Base-by-base conservation (phyloP, 2,888 invertebrate genomes). In the Notodonta ziczac region DNA sequence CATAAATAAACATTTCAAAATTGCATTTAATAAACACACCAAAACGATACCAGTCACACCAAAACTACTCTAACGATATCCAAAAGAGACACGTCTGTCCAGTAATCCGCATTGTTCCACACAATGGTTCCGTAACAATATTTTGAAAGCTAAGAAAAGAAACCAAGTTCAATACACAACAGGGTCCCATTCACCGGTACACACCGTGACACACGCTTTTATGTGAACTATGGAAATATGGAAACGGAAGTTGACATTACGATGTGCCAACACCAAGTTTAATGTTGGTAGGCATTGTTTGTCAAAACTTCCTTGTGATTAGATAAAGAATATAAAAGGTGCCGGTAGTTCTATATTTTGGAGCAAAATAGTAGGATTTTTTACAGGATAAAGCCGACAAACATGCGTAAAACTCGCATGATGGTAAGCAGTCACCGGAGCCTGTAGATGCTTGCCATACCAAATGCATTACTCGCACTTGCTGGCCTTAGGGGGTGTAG, bases 201-300 rank as follows among this genome's bases (percentile, higher is more conserved):
- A 75, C 77, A 70, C 72, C 72, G 67, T 67, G 69, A 71, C 69
- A 69, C 64, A 60, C 67, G 66, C 68, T 72, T 74, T 76, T 73
- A 79, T 76, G 67, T 75, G 69, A 71, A 71, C 70, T 71, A 54
- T 54, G 54, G 53, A 81, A 85, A 83, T 87, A 53, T 53, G 53
- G 54, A 81, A 85, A 83, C 87, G 88, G 88, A 89, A 88, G 88
- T 88, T 83, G 82, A 84, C 84, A 82, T 82, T 85, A 72, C 69
- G 79, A 78, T 83, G 81, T 76, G 76, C 80, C 77, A 81, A 84
- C 82, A 80, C 75, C 61, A 51, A 64, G 71, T 72, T 24, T 80
- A 76, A 80, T 73, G 69, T 63, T 56, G 65, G 70, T 72, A 70
- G 59, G 68, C 76, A 74, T 84, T 85, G 80, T 82, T 79, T 76